Conservation (phyloP, 2,113 vertebrate species). For the Psilopogon haemacephalus region DNA sequence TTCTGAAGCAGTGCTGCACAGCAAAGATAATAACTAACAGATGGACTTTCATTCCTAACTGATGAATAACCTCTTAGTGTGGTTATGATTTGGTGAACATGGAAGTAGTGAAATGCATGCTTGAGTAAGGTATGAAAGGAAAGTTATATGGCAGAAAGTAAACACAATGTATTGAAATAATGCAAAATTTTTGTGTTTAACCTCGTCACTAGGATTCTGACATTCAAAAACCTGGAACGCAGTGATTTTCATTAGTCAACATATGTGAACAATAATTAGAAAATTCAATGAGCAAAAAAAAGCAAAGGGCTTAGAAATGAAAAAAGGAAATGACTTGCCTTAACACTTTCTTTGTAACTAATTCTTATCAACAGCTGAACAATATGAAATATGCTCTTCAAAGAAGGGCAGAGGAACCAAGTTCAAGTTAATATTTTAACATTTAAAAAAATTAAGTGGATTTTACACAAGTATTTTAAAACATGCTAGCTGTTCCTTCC, state of each 20-base stretch:
- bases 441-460: not conserved
- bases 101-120: conserved; percentile 49
- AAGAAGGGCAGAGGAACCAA: not conserved
- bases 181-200: not conserved
- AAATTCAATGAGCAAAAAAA: not conserved
- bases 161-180: not conserved
- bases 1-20: conserved; percentile 33
- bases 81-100: conserved; percentile 69
- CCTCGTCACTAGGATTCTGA: not conserved
- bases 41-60: conserved; percentile 73
- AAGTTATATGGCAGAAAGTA: conserved; percentile 13
- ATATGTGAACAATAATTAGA: not conserved
- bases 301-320: not conserved
- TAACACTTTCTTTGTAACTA: not conserved
- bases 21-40: conserved; percentile 71
- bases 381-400: not conserved
- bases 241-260: not conserved
- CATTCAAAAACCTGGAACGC: not conserved
- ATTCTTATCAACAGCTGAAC: not conserved
- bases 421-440: not conserved
- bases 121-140: conserved; percentile 6
- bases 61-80: conserved; percentile 64
- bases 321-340: not conserved
- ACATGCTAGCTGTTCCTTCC: not conserved
- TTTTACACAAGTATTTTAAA: not conserved